Base-by-base conservation (phyloP, 2,888 invertebrate species). In the Amphipoea oculea region DNA sequence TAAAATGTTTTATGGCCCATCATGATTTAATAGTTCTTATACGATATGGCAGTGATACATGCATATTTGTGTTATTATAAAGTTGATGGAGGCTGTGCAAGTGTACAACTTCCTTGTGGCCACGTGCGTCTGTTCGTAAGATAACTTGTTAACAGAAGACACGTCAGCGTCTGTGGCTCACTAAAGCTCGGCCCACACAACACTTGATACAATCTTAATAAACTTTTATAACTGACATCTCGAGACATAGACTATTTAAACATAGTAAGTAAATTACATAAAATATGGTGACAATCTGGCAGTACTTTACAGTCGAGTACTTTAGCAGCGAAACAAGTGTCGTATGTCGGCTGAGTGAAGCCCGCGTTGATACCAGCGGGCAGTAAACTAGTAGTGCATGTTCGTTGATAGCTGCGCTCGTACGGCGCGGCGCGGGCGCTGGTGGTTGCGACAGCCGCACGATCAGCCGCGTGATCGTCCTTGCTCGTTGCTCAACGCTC, bases 401-500 rank as follows among this genome's bases (percentile, higher is more conserved):
- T 81, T 84, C 67, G 84, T 65, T 85, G 73, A 71, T 71, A 12
- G 57, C 85, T 66, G 78, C 63, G 69, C 86, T 83, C 65, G 63
- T 3, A 65, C 11, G 23, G 54, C 17, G 48, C 60, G 62, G 62
- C 40, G 79, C 62, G n/a, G 48, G 40, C 69, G 45, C 76, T 85
- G 86, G 75, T 79, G 69, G 88, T 92, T 93, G 93, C 93, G 85
- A 90, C 92, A 94, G 90, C 89, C 89, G 70, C 79, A 78, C 89
- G 84, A 83, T 86, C 87, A 84, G 88, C 92, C 86, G 90, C 92
- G 89, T 89, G 89, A 89, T 88, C 94, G 96, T 95, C 96, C 96
- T 96, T 96, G 95, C 92, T 88, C 90, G 92, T 96, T 96, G 94
- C 96, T 89, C 94, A 95, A 96, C 93, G 79, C 74, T 90, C 92